Percentiles rank a stretch among this genome's conserved stretches.
These are phyloP conservation scores for Theocolax elegans DNA, from an alignment of 1,140 invertebrate genomes.

Conservation along the genomic window DNA sequence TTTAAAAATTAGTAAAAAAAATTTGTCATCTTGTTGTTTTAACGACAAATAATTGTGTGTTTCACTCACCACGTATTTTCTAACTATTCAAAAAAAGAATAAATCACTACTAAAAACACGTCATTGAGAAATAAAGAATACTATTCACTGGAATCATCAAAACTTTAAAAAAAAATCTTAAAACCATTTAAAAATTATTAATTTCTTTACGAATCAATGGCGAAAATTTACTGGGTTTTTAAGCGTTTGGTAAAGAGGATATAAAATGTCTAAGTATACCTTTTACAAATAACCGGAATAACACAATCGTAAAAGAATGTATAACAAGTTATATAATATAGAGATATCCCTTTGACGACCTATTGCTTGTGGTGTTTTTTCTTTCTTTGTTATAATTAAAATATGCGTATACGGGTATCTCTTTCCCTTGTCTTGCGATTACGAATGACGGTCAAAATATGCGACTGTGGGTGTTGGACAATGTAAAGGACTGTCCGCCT, in stretches of 20 bases:
- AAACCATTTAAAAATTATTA: neutral
- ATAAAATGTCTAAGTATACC: too few species aligned
- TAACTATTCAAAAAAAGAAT: conserved; percentile 36
- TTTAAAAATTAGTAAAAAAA: neutral
- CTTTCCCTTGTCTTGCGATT: conserved; percentile 57
- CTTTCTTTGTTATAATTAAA: conserved; percentile 23
- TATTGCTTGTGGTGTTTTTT: conserved; percentile 27
- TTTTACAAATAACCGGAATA: neutral
- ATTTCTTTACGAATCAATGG: conserved; percentile 25
- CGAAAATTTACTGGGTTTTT: conserved; percentile 14
- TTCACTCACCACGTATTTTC: conserved; percentile 22
- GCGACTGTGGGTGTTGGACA: conserved; percentile 65
- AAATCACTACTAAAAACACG: conserved; percentile 18
- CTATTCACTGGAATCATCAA: too few species aligned
- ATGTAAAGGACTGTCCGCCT: conserved; percentile 84
- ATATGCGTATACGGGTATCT: conserved; percentile 22
- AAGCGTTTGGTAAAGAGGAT: neutral
- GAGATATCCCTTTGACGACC: neutral
- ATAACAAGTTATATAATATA: too few species aligned
- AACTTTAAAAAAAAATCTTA: too few species aligned
- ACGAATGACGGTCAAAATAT: conserved; percentile 55
- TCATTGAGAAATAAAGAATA: conserved; percentile 25
- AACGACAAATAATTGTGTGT: conserved; percentile 2
- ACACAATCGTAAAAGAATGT: neutral
- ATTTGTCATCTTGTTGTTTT: conserved; percentile 26